Base-by-base conservation (phyloP, 2,888 invertebrate genomes). In the Micoletzkya japonica region DNA sequence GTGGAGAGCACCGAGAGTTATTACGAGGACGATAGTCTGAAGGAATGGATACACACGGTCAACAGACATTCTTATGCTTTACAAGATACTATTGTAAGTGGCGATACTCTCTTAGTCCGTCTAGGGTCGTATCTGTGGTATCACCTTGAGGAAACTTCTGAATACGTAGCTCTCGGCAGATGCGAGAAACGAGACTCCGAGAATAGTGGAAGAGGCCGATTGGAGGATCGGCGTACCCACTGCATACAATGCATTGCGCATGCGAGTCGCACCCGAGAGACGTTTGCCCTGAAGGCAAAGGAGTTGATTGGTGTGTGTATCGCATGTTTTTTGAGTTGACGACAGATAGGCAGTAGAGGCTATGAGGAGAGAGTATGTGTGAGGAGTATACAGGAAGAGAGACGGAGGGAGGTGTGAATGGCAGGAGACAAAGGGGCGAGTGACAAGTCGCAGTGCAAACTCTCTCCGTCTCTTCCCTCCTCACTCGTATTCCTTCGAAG, bases 21-120 rank as follows among this genome's bases (percentile, higher is more conserved):
- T 93, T 0, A 95, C 95, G 83, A 95, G 89, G 86, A 95, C 93
- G 30, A 95, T 93, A 91, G 94, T 94, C 88, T 94, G 94, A 88
- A 94, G 94, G 89, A 94, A 95, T 0, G 94, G 2, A 52, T 52
- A 17, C 30, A 20, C 17, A 14, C 7, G 10, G 20, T 17, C 10
- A 14, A 32, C 10, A 30, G 10, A 10, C 28, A 17, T 14, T 1
- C 2, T 28, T 14, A 60, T 36, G 10, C 10, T 30, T 14, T 20
- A 32, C n/a, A 28, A 17, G 54, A 44, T 17, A 10, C 20, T 14
- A 61, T 14, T 37, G 10, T 3, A 32, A 52, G 52, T 52, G 17
- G 10, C 7, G 39, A 39, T 39, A 17, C 10, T 10, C 24, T 52
- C 6, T n/a, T 52, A 6, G 4, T n/a, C 24, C 52, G 52, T 52